Percentiles rank a stretch among this genome's conserved stretches.
phyloP scores from a whole-genome alignment of 2,797 vertebrate genomes.

The Melopsittacus undulatus region DNA sequence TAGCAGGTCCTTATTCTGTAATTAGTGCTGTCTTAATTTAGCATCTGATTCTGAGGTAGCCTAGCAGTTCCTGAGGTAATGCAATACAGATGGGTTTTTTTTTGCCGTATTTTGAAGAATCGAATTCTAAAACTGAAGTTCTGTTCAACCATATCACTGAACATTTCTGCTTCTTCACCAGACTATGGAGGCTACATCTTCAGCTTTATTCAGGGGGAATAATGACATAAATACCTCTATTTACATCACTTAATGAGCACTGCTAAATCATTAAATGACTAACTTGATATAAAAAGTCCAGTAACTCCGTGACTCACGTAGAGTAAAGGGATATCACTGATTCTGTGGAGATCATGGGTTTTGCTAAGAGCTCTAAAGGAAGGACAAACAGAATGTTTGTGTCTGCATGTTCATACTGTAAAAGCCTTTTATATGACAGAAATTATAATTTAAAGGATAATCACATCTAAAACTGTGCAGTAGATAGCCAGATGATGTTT shows the following conservation, averaged over 20 bases:
- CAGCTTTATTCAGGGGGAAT: neutral
- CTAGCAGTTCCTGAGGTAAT: neutral
- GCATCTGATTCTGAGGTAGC: neutral
- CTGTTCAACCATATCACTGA: neutral
- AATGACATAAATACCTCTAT: neutral
- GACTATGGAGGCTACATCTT: fast-evolving
- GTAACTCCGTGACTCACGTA: neutral
- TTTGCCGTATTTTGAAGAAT: neutral
- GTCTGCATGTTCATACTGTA: neutral
- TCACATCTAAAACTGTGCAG: neutral
- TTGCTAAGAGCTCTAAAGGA: neutral
- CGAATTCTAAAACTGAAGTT: neutral
- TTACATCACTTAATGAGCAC: neutral
- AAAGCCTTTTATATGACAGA: neutral
- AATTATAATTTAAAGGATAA: neutral
- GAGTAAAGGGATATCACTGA: neutral
- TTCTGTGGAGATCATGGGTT: neutral
- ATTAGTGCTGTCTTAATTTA: neutral
- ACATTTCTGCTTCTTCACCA: neutral
- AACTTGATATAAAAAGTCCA: neutral
- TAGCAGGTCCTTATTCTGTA: neutral
- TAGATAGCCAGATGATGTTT: neutral
- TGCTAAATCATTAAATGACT: neutral
- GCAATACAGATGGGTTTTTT: neutral
- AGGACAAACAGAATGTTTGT: fast-evolving